Base-by-base conservation (phyloP, 2,797 vertebrate species). In the Dallia pectoralis region DNA sequence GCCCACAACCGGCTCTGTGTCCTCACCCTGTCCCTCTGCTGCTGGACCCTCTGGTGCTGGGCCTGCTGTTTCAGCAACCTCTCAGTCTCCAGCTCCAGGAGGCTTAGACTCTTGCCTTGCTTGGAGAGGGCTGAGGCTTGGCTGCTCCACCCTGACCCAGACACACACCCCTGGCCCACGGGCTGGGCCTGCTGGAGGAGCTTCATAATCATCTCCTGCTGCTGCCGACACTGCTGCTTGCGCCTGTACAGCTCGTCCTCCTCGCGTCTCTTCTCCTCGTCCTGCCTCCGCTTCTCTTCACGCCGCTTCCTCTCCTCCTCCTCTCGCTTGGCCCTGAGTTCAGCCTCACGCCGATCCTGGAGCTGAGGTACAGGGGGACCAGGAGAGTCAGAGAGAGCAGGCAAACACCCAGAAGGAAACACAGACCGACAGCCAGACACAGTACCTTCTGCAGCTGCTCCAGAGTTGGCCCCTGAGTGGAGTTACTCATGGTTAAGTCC, bases 401-500 rank as follows among this genome's bases (percentile, higher is more conserved):
- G 3, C 18, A 3, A 69, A n/a, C 32, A 33, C 19, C 67, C 44
- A 27, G 1, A 1, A 53, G 68, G 25, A n/a, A 29, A 51, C 9
- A 1, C 19, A 12, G 18, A 18, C 25, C 27, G 47, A 6, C 22
- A 32, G 67, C 40, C 22, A 5, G 48, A 27, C 27, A 47, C 1
- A 7, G 3, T 78, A 96, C 96, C 93, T 97, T 97, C 87, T 97
- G 96, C 93, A 97, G 94, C 92, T 97, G 96, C 94, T 97, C 96
- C 86, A 97, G 93, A 93, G 94, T 94, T 94, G 95, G 95, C 95
- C 95, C 96, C 96, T 97, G 96, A 97, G 96, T 94, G 93, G 95
- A 96, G 93, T 95, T 93, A 93, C 95, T 96, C 93, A 96, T 95
- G 92, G 95, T 95, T 94, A 96, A 94, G 93, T 97, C 96, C 96